Conservation (phyloP, 2,797 vertebrate genomes). For the Choloepus didactylus region DNA sequence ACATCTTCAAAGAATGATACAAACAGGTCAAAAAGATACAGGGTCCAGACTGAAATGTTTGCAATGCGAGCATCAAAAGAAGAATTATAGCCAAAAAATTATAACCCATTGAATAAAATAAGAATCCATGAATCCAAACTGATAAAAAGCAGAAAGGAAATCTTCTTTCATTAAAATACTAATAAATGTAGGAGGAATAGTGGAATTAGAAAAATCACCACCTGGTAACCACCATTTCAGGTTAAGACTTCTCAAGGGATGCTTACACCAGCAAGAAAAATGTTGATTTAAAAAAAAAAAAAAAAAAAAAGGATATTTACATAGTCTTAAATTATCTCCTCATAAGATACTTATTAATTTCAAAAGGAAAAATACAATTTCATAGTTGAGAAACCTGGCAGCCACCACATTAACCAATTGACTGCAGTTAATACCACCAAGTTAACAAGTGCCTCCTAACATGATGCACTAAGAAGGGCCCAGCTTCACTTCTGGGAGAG, state of each 20-base stretch:
- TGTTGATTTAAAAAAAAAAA: neutral
- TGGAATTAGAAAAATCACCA: neutral
- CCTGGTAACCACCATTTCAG: neutral
- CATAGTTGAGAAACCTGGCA: neutral
- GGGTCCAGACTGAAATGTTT: neutral
- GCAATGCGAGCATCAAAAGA: neutral
- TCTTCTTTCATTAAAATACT: neutral
- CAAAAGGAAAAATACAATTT: neutral
- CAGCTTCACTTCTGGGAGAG: too few species aligned
- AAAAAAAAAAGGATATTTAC: neutral
- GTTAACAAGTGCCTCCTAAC: neutral
- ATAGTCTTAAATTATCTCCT: neutral
- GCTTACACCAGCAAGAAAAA: neutral
- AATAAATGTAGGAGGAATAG: neutral
- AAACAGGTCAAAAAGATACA: neutral
- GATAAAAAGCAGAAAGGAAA: neutral
- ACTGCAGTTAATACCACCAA: neutral
- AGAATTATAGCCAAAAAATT: neutral
- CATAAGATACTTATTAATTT: neutral
- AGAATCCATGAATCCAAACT: neutral
- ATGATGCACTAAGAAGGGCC: too few species aligned
- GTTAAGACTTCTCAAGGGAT: neutral
- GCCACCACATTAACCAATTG: neutral
- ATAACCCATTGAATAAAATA: neutral
- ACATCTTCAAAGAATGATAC: neutral